A percentile compares a stretch with the other conserved stretches of the same genome.
Evolutionary conservation across 2,113 vertebrate species (phyloP).

Genomic region (Sphaerodactylus townsendi): DNA sequence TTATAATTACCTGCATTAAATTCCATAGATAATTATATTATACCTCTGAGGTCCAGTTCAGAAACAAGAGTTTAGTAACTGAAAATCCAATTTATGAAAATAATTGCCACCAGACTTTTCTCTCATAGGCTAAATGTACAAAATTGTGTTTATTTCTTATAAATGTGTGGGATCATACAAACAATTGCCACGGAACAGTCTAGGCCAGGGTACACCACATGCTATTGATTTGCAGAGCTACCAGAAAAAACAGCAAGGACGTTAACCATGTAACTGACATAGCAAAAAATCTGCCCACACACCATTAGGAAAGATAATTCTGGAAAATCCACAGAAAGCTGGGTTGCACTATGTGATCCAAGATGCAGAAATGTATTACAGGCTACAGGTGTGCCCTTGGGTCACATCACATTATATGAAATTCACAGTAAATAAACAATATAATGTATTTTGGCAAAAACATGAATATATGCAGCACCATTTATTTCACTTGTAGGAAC

Average conservation of each 20-base stretch:
- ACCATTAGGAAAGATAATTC: constrained; percentile 9
- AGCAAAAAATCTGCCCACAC: neutral
- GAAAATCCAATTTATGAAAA: neutral
- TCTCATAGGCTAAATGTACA: neutral
- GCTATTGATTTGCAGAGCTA: neutral
- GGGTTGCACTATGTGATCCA: neutral
- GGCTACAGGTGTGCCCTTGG: neutral
- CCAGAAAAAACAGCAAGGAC: neutral
- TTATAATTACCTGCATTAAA: no score
- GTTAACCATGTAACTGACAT: neutral
- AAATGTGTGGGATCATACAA: neutral
- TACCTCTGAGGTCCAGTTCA: neutral
- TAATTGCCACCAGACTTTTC: neutral
- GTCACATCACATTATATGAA: neutral
- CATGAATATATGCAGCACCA: neutral
- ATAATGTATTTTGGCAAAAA: neutral
- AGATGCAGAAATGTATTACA: no score
- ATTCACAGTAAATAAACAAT: neutral
- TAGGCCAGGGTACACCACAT: neutral
- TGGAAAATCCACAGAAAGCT: neutral
- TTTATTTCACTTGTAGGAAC: neutral
- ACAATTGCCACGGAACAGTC: neutral
- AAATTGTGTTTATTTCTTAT: neutral
- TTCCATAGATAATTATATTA: fast-evolving
- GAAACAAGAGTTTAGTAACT: neutral